phyloP scores from a whole-genome alignment of 2,113 vertebrate species.

The Camelus dromedarius region DNA sequence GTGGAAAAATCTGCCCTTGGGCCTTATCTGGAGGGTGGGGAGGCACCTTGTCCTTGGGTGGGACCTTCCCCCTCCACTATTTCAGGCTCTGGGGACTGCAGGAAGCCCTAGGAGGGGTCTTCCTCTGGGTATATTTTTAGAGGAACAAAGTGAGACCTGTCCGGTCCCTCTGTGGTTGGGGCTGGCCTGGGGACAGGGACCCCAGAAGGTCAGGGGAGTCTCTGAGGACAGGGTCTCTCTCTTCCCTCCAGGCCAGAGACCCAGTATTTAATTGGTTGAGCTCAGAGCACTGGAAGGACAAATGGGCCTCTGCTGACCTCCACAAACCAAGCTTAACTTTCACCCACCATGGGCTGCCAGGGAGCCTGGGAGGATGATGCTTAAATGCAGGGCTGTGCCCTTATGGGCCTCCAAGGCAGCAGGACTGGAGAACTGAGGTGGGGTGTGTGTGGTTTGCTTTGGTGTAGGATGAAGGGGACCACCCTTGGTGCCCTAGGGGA shows the following conservation, averaged over 20 bases:
- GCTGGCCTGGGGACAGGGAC: not conserved
- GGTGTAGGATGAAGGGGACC: not conserved
- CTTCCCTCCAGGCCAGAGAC: not conserved
- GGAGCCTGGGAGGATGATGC: not conserved
- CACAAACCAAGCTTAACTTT: not conserved
- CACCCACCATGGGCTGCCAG: not conserved
- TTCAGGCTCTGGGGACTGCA: conserved; percentile 73
- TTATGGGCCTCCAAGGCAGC: not conserved
- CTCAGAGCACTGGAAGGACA: not conserved
- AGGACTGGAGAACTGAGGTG: not conserved
- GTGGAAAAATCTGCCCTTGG: conserved; percentile 76
- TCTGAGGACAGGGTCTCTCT: not conserved
- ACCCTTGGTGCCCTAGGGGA: not conserved
- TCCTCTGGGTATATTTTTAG: conserved; percentile 78
- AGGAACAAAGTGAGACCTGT: conserved; percentile 56
- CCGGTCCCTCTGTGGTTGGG: not conserved
- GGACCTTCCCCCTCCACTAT: conserved; percentile 67
- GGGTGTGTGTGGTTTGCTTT: not conserved
- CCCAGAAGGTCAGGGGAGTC: not conserved
- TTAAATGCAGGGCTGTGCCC: rapidly evolving
- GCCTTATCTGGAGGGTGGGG: conserved; percentile 75
- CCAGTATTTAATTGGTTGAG: not conserved
- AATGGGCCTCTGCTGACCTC: not conserved
- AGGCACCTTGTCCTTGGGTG: conserved; percentile 69
- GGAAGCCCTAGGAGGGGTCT: conserved; percentile 79